Percentiles rank a stretch among this genome's conserved stretches.
These are phyloP conservation scores for Pristionchus entomophagus DNA, from an alignment of 2,888 invertebrate genomes.

Conservation along the genomic window DNA sequence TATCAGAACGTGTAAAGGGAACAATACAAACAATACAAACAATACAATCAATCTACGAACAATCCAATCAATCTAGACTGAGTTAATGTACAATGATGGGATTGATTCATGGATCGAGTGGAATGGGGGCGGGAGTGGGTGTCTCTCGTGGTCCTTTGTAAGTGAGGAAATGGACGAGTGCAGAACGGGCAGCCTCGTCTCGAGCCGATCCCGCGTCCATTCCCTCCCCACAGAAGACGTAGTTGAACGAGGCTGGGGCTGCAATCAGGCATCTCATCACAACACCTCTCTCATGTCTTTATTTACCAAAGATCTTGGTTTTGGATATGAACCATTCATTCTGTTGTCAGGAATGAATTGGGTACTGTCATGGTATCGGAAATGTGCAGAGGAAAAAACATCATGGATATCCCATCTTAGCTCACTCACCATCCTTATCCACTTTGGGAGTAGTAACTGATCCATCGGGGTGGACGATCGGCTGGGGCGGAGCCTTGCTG, in stretches of 20 bases:
- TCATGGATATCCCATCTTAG: not conserved
- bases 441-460: not conserved
- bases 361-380: too few relatives aligned
- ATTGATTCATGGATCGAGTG: not conserved
- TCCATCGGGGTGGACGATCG: not conserved
- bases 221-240: conserved; percentile 56
- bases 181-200: conserved; percentile 51
- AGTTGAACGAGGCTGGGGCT: not conserved
- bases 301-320: too few relatives aligned
- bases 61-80: too few relatives aligned
- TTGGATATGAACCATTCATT: too few relatives aligned
- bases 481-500: not conserved
- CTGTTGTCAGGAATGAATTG: too few relatives aligned
- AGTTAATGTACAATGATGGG: not conserved
- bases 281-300: too few relatives aligned
- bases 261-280: not conserved
- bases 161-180: conserved; percentile 50
- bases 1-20: not conserved
- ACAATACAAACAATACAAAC: not conserved
- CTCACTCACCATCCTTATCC: conserved; percentile 12
- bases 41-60: too few relatives aligned
- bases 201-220: conserved; percentile 48
- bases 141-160: conserved; percentile 2
- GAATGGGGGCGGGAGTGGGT: not conserved
- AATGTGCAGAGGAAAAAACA: not conserved